Evolutionary conservation across 2,888 invertebrate species (phyloP), one percentile per base, ranked within the genome.

Genomic region (Lepidocyrtinus sp.): DNA sequence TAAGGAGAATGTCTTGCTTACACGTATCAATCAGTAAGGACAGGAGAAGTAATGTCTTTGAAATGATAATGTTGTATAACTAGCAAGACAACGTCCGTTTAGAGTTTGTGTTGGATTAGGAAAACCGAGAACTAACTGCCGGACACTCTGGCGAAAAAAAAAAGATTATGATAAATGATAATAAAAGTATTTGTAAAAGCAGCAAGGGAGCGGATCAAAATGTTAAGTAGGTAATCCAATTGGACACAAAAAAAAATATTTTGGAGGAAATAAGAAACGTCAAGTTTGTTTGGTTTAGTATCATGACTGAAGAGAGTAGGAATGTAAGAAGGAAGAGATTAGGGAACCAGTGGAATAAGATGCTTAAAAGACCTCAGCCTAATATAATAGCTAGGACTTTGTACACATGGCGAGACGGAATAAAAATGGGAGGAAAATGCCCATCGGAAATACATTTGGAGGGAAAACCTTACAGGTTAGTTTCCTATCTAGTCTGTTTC

Each of bases 211-310:
- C 79, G 75, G 79, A 74, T 50, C 62, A 74, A 79, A 79, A 79
- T 80, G 75, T 74, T 71, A 80, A 75, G 74, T 79, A 79, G 70
- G 80, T 80, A 80, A 80, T 79, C 80, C 80, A 80, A 75, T 80
- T 71, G 80, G 70, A 61, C 19, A 65, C 12, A 25, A 69, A n/a
- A 68, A 59, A 59, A 21, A 65, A 50, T 50, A n/a, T 12, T 50
- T 12, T 12, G 15, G 17, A 50, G 50, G 17, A 61, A 50, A 50
- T 50, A 50, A 73, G 68, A 62, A 27, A 63, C 45, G 67, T 67
- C 68, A 62, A 69, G 64, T 65, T 64, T 73, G 68, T 63, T 63
- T 73, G 59, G 62, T 62, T 62, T 69, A 21, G 78, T 17, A 50
- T 50, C 50, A 73, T 73, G 64, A 45, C 17, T 63, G 62, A 72